phyloP scores from a whole-genome alignment of 2,113 vertebrate genomes.

The Dromaius novaehollandiae region DNA sequence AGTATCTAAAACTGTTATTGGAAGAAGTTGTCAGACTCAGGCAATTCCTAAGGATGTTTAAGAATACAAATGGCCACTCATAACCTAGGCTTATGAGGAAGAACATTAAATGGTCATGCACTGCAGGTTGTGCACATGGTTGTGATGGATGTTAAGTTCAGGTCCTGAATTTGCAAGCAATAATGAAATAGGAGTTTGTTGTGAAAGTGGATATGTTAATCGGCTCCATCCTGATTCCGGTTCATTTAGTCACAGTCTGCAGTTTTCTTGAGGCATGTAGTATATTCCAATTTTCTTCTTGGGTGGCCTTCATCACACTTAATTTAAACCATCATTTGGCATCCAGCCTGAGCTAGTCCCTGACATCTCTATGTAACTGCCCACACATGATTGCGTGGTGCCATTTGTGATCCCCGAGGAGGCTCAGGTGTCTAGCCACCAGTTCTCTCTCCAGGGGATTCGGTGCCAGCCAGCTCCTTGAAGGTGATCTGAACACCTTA shows the following conservation, averaged over 20 bases:
- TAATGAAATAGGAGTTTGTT: neutral
- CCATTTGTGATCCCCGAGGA: neutral
- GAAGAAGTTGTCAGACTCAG: neutral
- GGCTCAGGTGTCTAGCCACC: neutral
- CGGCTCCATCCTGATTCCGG: neutral
- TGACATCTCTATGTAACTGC: neutral
- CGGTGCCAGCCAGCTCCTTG: neutral
- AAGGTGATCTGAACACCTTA: neutral
- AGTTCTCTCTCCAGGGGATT: neutral
- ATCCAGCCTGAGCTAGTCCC: neutral
- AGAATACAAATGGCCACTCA: neutral
- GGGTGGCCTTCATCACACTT: neutral
- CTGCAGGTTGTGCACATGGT: neutral
- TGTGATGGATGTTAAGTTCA: neutral
- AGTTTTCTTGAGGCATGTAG: neutral
- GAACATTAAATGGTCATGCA: neutral
- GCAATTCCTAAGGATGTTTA: neutral
- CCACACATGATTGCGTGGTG: fast-evolving
- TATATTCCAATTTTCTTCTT: neutral
- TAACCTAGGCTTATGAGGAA: neutral
- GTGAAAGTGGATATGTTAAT: neutral
- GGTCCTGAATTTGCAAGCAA: neutral
- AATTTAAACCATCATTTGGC: neutral
- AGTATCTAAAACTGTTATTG: neutral
- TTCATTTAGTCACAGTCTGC: neutral